A percentile compares a stretch with the other conserved stretches of the same genome.
Evolutionary conservation across 2,888 invertebrate genomes (phyloP).

Genomic region (Artemia sinica): DNA sequence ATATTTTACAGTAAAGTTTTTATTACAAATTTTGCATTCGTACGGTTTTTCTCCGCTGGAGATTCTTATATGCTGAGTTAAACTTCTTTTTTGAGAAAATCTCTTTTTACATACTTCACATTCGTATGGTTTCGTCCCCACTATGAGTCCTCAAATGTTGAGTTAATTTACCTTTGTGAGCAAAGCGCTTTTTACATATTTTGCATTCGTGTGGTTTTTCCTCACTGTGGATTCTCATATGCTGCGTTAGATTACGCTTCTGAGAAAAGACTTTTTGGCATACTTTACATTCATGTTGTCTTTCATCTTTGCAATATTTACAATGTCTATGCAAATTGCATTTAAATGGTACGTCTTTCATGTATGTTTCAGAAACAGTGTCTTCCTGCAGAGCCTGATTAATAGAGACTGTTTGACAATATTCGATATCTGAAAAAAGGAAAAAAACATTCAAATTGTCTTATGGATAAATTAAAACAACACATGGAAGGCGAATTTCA

Average conservation of each 20-base stretch:
- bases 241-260: neutral
- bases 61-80: conserved; percentile 9
- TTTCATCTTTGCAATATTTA: too few species aligned
- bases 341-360: too few species aligned
- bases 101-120: neutral
- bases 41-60: conserved; percentile 12
- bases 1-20: neutral
- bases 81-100: neutral
- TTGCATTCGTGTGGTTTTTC: neutral
- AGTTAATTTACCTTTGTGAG: neutral
- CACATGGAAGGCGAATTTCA: too few species aligned
- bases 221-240: conserved; percentile 5
- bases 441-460: too few species aligned
- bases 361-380: too few species aligned
- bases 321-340: too few species aligned
- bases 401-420: too few species aligned
- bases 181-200: neutral
- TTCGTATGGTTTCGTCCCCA: neutral
- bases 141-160: neutral
- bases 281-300: neutral
- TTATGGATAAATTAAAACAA: too few species aligned
- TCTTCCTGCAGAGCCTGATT: too few species aligned
- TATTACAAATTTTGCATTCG: conserved; percentile 8
- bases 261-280: neutral
- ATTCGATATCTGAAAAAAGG: too few species aligned